Evolutionary conservation across 1,140 invertebrate species (phyloP).

Genomic region (Oedothorax gibbosus): DNA sequence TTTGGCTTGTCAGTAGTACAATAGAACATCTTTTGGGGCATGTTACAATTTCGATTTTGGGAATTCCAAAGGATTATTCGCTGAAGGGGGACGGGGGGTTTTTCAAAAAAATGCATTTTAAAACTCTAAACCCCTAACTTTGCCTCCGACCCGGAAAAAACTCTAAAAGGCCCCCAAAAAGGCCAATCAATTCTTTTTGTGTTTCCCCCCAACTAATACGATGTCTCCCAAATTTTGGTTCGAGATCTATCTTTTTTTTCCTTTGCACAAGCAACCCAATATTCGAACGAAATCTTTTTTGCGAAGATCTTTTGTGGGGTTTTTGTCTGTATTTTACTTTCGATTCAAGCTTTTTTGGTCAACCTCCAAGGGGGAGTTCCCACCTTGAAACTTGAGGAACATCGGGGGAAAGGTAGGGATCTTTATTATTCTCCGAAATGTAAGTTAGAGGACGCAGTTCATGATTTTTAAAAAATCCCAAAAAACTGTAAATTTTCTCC

Average conservation of each 20-base stretch:
- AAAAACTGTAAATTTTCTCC: conserved; percentile 17
- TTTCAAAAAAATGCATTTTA: not conserved
- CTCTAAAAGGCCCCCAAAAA: no score
- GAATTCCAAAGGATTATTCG: conserved; percentile 23
- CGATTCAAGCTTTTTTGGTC: not conserved
- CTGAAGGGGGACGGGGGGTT: not conserved
- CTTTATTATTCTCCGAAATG: no score
- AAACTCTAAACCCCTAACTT: not conserved
- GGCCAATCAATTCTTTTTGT: conserved; percentile 11
- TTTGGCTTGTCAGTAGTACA: no score
- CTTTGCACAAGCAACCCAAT: conserved; percentile 10
- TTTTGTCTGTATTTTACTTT: not conserved
- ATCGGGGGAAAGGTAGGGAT: not conserved
- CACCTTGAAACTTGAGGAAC: not conserved
- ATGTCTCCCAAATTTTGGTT: not conserved
- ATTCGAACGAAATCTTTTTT: not conserved
- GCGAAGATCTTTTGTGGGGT: not conserved
- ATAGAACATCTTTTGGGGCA: no score
- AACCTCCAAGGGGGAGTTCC: not conserved
- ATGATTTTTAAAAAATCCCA: conserved; percentile 9
- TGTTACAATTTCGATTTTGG: no score
- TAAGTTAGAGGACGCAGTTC: conserved; percentile 27
- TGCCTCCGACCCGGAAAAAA: no score
- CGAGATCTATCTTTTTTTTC: not conserved
- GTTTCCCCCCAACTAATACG: conserved; percentile 15